Evolutionary conservation across 2,113 vertebrate genomes (phyloP).

Genomic region (Pogonocichla stellata): DNA sequence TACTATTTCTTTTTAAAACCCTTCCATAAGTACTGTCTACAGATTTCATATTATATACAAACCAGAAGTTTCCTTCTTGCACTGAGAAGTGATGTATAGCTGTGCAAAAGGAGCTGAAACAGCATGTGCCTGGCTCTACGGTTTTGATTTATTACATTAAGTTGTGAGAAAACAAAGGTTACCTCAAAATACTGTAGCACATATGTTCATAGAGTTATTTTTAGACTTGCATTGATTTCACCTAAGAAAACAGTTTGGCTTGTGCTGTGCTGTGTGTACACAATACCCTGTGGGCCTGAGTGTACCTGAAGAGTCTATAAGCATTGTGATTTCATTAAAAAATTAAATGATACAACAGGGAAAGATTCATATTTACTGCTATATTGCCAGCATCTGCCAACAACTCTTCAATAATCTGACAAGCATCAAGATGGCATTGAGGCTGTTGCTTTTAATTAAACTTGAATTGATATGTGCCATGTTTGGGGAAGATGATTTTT

Average conservation of each 20-base stretch:
- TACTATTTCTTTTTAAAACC: not conserved
- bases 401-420: not conserved
- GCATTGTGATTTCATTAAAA: not conserved
- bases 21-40: not conserved
- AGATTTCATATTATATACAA: not conserved
- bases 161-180: constrained; percentile 30
- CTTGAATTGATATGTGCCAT: not conserved
- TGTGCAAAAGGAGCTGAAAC: not conserved
- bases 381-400: constrained; percentile 2
- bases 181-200: not conserved
- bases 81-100: not conserved
- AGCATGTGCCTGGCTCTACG: not conserved
- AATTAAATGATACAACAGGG: not conserved
- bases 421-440: not conserved
- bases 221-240: constrained; percentile 9
- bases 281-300: not conserved
- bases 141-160: constrained; percentile 51
- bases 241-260: not conserved
- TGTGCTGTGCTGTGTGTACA: not conserved
- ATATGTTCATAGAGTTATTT: constrained; percentile 55
- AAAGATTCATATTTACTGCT: constrained; percentile 28
- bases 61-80: not conserved
- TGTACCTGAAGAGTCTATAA: not conserved
- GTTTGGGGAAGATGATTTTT: not conserved
- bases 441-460: constrained; percentile 11